Percentiles rank a stretch among this genome's conserved stretches.
These are phyloP conservation scores for Catocala sponsa DNA, from an alignment of 2,888 invertebrate species.

Conservation along the genomic window DNA sequence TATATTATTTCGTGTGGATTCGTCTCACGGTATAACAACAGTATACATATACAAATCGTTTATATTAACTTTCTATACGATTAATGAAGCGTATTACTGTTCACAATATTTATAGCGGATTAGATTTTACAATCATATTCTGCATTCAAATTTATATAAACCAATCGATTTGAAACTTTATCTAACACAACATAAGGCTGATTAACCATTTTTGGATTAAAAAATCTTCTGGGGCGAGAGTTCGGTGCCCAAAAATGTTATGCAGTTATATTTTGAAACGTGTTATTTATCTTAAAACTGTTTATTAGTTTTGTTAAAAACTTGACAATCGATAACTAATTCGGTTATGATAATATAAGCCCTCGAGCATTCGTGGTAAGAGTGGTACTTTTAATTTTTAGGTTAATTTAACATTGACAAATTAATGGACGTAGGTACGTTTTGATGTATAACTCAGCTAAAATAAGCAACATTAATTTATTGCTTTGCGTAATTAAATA, in stretches of 20 bases:
- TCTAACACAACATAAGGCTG: slow-evolving; percentile 9
- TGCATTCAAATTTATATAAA: slow-evolving; percentile 7
- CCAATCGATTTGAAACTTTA: slow-evolving; percentile 34
- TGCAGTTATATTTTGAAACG: slow-evolving; percentile 59
- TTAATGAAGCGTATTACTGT: slow-evolving; percentile 63
- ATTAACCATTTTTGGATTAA: background rate
- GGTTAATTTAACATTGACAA: slow-evolving; percentile 53
- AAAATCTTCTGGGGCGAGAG: slow-evolving; percentile 37
- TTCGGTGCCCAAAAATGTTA: slow-evolving; percentile 53
- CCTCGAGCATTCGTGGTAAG: slow-evolving; percentile 41
- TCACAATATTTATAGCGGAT: slow-evolving; percentile 56
- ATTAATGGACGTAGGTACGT: slow-evolving; percentile 41
- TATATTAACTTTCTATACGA: slow-evolving; percentile 58
- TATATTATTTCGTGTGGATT: background rate
- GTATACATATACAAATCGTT: slow-evolving; percentile 39
- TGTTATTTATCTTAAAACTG: slow-evolving; percentile 60
- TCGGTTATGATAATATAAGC: slow-evolving; percentile 56
- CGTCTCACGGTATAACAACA: slow-evolving; percentile 19
- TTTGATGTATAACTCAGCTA: slow-evolving; percentile 28
- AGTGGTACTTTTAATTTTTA: slow-evolving; percentile 21
- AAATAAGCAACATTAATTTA: slow-evolving; percentile 29
- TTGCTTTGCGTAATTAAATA: slow-evolving; percentile 37
- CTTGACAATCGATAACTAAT: slow-evolving; percentile 62
- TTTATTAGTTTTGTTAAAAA: slow-evolving; percentile 56
- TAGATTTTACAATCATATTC: slow-evolving; percentile 43